Evolutionary conservation across 2,888 invertebrate species (phyloP), one percentile per base, ranked within the genome.

Genomic region (Steromphala cineraria): DNA sequence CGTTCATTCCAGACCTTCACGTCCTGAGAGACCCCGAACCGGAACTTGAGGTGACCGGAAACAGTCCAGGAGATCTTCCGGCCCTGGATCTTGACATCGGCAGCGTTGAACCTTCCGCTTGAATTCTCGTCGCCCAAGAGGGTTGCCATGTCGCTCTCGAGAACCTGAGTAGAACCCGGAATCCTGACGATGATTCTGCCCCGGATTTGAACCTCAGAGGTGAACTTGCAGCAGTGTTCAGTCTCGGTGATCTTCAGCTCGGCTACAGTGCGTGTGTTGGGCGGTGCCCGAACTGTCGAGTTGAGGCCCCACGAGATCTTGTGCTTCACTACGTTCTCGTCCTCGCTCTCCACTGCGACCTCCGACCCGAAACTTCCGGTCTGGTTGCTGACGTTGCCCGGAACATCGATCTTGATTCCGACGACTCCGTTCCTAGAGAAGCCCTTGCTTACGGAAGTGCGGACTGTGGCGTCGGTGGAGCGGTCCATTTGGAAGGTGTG

Each of bases 401-500:
- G 62, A 1, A 62, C 62, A 15, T 62, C 62, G n/a, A 62, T 62
- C 15, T 28, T 21, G 10, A 62, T 62, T 2, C 28, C 62, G 10
- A 62, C 62, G 24, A 28, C 13, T 13, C 62, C 62, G 62, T 62
- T 62, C 62, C 28, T 10, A 4, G 62, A 62, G 28, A 62, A 62
- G 10, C 62, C 62, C 24, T 62, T 62, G 24, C 28, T 62, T 1
- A 62, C 62, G 10, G 28, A 62, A 15, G 62, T 62, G 28, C 28
- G 24, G 21, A 62, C 62, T 2, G 62, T 62, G 15, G 62, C 62
- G 3, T 62, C 62, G 0, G 62, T 62, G 4, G 62, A 0, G 3
- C 62, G 62, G 28, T 62, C 62, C 62, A 62, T 62, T 28, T 62
- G 62, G 62, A 62, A 62, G 21, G 62, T 62, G 62, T 62, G 62